Percentiles rank a stretch among this genome's conserved stretches.
Evolutionary conservation across 1,140 invertebrate genomes (phyloP).

Genomic region (Ganaspis sp.): DNA sequence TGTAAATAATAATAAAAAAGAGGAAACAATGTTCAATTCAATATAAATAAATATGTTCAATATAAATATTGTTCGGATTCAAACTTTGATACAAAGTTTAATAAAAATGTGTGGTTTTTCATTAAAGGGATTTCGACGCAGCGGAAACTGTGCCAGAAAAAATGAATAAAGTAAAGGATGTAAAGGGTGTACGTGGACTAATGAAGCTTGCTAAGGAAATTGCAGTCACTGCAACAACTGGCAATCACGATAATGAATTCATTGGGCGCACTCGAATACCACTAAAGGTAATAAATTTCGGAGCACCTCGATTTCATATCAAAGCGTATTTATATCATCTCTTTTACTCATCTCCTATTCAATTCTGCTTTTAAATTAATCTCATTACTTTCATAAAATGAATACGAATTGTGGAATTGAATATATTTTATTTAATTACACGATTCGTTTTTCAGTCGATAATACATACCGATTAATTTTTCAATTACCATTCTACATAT

Average conservation of each 20-base stretch:
- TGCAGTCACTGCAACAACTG: conserved; percentile 93
- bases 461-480: too few species aligned
- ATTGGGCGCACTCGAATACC: conserved; percentile 91
- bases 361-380: not conserved
- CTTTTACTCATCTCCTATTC: not conserved
- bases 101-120: not conserved
- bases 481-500: too few species aligned
- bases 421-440: not conserved
- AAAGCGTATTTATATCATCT: not conserved
- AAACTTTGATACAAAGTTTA: not conserved
- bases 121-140: conserved; percentile 89
- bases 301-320: not conserved
- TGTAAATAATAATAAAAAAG: not conserved
- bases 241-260: conserved; percentile 96
- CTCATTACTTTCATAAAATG: not conserved
- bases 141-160: conserved; percentile 91
- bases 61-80: not conserved
- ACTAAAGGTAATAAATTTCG: conserved; percentile 81
- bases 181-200: conserved; percentile 89
- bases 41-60: too few species aligned
- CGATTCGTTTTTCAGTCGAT: too few species aligned
- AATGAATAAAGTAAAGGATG: conserved; percentile 88
- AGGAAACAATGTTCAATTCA: too few species aligned
- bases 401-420: too few species aligned
- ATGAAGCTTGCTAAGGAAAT: conserved; percentile 96